phyloP scores from a whole-genome alignment of 1,140 invertebrate genomes.

The Sycophaga agraensis region DNA sequence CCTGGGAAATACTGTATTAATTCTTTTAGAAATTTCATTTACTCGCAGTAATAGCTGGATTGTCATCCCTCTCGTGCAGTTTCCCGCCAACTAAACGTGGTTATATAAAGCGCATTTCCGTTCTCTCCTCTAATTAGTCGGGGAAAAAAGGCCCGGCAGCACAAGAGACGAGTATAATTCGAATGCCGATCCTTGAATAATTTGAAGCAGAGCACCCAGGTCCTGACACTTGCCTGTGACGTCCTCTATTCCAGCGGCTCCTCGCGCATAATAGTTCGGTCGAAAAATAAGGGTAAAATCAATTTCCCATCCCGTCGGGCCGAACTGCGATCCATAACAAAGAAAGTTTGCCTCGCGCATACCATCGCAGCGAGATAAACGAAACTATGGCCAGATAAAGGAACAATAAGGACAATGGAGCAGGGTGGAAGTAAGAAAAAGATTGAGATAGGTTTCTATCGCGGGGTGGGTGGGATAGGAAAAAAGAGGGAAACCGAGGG shows the following conservation, averaged over 20 bases:
- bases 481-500: neutral
- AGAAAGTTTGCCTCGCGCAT: neutral
- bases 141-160: no score
- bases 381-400: conserved; percentile 14
- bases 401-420: conserved; percentile 22
- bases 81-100: no score
- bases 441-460: conserved; percentile 17
- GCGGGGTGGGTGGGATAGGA: neutral
- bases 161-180: no score
- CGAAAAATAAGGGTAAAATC: conserved; percentile 19
- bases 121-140: no score
- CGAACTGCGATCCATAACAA: conserved; percentile 15
- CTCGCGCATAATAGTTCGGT: neutral
- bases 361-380: neutral
- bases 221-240: no score
- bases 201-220: neutral
- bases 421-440: conserved; percentile 2
- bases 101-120: no score
- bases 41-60: no score
- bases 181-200: no score
- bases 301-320: conserved; percentile 16
- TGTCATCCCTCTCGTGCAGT: no score
- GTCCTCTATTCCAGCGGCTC: no score
- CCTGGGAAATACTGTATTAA: no score
- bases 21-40: no score